Conservation (phyloP, 2,797 vertebrate genomes). For the Okamejei kenojei region DNA sequence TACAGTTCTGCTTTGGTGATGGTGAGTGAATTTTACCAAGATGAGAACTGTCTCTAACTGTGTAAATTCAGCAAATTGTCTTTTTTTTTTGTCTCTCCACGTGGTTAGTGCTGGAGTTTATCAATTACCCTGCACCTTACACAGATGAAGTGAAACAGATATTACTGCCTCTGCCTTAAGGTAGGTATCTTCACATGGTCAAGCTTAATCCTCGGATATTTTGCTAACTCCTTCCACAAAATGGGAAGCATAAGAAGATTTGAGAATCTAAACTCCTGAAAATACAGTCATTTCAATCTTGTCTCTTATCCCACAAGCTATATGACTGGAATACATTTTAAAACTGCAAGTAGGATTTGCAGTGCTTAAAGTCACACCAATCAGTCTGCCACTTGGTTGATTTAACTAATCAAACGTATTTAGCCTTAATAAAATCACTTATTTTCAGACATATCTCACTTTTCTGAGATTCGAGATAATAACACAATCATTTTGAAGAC, state of each 20-base stretch:
- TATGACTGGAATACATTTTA: neutral
- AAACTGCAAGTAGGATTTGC: neutral
- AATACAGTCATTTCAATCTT: conserved; percentile 8
- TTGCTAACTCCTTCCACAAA: neutral
- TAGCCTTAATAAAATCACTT: neutral
- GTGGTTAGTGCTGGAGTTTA: neutral
- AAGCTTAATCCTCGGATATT: neutral
- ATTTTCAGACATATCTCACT: neutral
- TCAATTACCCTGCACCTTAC: neutral
- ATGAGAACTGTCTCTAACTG: neutral
- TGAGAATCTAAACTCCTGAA: neutral
- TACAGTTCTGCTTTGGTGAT: neutral
- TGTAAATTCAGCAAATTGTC: neutral
- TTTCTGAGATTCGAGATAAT: neutral
- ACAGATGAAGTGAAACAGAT: conserved; percentile 4
- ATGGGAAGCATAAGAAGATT: neutral
- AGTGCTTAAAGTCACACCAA: neutral
- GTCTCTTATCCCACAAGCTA: neutral
- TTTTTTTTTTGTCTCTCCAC: neutral
- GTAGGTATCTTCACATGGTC: neutral
- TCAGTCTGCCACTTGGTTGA: conserved; percentile 12
- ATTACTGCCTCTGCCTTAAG: neutral
- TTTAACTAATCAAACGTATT: conserved; percentile 3
- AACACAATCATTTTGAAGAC: neutral
- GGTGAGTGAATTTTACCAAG: neutral